Conservation (phyloP, 2,888 invertebrate genomes). For the Drosophila anomalata region DNA sequence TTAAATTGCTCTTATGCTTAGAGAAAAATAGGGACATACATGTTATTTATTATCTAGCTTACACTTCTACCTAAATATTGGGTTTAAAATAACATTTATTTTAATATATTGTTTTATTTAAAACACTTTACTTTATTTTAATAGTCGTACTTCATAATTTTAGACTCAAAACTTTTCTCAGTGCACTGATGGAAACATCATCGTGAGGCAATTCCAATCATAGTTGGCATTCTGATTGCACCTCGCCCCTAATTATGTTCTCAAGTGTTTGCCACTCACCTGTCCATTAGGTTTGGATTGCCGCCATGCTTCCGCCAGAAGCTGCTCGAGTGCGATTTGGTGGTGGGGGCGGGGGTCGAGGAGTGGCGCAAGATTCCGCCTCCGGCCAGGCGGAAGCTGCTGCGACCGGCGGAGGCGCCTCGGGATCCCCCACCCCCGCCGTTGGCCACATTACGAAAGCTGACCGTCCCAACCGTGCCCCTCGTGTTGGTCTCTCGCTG, state of each 20-base stretch:
- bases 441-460: conserved; percentile 63
- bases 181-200: background rate
- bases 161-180: background rate
- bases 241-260: conserved; percentile 49
- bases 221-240: conserved; percentile 30
- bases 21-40: too few relatives aligned
- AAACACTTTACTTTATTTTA: too few relatives aligned
- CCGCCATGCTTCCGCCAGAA: conserved; percentile 77
- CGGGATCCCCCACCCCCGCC: conserved; percentile 38
- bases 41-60: too few relatives aligned
- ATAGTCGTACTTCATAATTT: background rate
- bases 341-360: conserved; percentile 59
- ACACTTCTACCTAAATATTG: too few relatives aligned
- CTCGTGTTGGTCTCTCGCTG: conserved; percentile 52
- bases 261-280: conserved; percentile 61
- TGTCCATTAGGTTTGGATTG: conserved; percentile 80
- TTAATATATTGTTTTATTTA: too few relatives aligned
- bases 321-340: conserved; percentile 62
- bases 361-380: conserved; percentile 74
- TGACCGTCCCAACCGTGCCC: conserved; percentile 56
- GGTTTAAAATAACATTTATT: too few relatives aligned
- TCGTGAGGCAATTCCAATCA: background rate
- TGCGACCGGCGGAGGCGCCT: conserved; percentile 44
- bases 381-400: conserved; percentile 70
- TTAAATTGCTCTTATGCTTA: too few relatives aligned